Evolutionary conservation across 2,113 vertebrate genomes (phyloP).

Genomic region (Seriola dumerili): DNA sequence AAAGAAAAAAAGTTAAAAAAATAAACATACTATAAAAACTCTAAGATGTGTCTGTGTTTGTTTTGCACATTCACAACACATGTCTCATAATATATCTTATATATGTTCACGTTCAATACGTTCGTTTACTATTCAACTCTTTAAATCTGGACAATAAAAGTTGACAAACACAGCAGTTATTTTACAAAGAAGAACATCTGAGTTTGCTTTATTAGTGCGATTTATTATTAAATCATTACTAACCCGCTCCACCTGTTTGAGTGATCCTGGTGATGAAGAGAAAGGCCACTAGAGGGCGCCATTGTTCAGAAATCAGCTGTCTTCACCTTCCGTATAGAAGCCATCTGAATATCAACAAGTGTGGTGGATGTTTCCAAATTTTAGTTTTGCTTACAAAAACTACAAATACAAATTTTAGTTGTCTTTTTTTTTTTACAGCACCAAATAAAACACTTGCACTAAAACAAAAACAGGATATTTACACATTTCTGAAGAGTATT

Average conservation of each 20-base stretch:
- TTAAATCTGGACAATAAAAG: background rate
- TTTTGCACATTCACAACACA: slow-evolving; percentile 1
- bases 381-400: background rate
- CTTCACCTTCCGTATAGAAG: background rate
- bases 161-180: background rate
- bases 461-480: too few species aligned
- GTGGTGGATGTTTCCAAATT: background rate
- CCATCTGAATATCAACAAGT: background rate
- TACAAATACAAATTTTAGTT: too few species aligned
- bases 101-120: too few species aligned
- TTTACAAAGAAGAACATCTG: background rate
- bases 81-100: too few species aligned
- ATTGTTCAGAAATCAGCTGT: slow-evolving; percentile 20
- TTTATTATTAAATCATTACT: background rate
- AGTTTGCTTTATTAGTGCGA: background rate
- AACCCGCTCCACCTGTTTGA: background rate
- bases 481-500: too few species aligned
- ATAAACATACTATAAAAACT: slow-evolving; percentile 73
- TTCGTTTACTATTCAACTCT: background rate
- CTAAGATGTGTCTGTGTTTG: slow-evolving; percentile 25
- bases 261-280: background rate
- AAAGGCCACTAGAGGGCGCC: slow-evolving; percentile 62
- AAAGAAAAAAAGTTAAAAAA: slow-evolving; percentile 68
- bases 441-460: too few species aligned
- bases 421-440: too few species aligned